A percentile compares a stretch with the other conserved stretches of the same genome.
Evolutionary conservation across 2,113 vertebrate species (phyloP).

Genomic region (Pelobates fuscus): DNA sequence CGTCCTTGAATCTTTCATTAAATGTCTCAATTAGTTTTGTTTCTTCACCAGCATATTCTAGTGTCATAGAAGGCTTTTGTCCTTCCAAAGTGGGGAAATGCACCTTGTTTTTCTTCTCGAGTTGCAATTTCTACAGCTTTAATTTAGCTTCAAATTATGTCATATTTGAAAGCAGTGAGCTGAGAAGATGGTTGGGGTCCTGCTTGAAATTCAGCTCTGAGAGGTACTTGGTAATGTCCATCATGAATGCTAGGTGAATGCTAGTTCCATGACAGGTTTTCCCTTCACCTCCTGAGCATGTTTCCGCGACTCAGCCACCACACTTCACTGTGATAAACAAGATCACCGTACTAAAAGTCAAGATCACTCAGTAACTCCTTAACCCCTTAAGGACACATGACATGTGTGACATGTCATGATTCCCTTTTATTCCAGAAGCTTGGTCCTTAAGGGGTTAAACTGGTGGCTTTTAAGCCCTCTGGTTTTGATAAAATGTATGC

Average conservation of each 20-base stretch:
- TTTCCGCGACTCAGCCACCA: conserved; percentile 37
- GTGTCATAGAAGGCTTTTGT: conserved; percentile 50
- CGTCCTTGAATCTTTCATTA: conserved; percentile 50
- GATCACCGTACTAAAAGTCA: conserved; percentile 49
- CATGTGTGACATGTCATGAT: no score
- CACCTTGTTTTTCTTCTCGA: conserved; percentile 38
- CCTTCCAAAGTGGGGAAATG: conserved; percentile 50
- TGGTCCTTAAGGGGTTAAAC: no score
- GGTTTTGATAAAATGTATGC: no score
- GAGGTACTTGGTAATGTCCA: no score
- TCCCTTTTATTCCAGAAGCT: no score
- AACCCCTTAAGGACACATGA: no score
- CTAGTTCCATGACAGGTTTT: conserved; percentile 50
- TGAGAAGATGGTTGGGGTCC: conserved; percentile 53
- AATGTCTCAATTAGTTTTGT: no score
- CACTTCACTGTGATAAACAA: no score
- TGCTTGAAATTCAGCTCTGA: conserved; percentile 55
- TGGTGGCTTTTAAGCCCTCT: no score
- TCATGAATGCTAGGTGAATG: conserved; percentile 51
- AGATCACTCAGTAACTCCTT: conserved; percentile 50
- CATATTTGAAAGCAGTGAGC: conserved; percentile 51
- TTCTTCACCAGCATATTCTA: no score
- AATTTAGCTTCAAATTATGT: conserved; percentile 52
- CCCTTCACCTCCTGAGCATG: conserved; percentile 52
- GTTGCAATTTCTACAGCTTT: conserved; percentile 53